These are phyloP conservation scores for Palythoa grandis DNA, from an alignment of 92 coral and sea anemone genomes.

Conservation along the genomic window DNA sequence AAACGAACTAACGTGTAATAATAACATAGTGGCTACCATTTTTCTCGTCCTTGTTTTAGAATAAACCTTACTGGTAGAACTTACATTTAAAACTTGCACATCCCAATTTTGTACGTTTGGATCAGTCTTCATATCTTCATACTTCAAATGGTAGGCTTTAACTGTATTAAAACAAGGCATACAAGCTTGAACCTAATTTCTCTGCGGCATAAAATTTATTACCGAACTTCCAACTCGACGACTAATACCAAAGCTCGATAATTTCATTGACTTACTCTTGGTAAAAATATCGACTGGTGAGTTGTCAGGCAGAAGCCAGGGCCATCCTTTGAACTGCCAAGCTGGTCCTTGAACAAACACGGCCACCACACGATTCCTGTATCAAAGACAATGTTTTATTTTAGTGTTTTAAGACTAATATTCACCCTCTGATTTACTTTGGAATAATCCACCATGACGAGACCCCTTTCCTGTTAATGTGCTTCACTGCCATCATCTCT, in stretches of 20 bases:
- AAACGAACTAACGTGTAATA: neutral
- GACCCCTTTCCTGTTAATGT: too few relatives aligned
- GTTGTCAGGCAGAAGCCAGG: conserved; percentile 83
- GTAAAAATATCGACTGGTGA: conserved; percentile 96
- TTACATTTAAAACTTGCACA: conserved; percentile 86
- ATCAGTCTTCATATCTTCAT: conserved; percentile 93
- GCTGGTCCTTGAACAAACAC: conserved; percentile 99
- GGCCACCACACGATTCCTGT: conserved; percentile 97
- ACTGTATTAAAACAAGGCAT: conserved; percentile 49
- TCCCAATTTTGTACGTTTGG: conserved; percentile 98
- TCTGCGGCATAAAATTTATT: neutral
- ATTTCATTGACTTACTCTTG: conserved; percentile 67
- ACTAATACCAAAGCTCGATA: neutral
- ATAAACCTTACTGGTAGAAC: conserved; percentile 9
- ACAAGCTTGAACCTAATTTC: neutral
- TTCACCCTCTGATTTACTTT: neutral
- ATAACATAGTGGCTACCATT: neutral
- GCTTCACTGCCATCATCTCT: neutral
- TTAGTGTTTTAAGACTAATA: too few relatives aligned
- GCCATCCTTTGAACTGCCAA: conserved; percentile 99
- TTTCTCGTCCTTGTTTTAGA: neutral
- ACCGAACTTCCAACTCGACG: neutral
- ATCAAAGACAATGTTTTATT: neutral
- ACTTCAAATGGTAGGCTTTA: conserved; percentile 90
- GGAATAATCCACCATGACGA: too few relatives aligned